Conservation (phyloP, 1,140 invertebrate genomes). For the Steinernema khuongi region DNA sequence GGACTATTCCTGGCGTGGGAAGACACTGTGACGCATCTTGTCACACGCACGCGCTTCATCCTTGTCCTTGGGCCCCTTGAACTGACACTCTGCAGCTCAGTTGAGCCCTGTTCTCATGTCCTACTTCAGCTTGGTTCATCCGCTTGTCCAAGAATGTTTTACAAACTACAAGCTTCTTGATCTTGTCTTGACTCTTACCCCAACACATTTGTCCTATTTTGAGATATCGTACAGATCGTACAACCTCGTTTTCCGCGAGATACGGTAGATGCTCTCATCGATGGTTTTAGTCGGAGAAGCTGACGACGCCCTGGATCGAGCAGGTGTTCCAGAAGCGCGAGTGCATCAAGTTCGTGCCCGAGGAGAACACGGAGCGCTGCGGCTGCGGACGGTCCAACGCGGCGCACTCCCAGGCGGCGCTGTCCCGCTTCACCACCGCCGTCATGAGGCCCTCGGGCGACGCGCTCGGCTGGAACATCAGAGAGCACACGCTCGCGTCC, state of each 20-base stretch:
- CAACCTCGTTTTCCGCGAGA: not conserved
- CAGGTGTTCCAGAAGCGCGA: slow-evolving; percentile 86
- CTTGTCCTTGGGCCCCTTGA: no score
- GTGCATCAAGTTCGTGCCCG: slow-evolving; percentile 75
- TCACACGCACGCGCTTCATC: no score
- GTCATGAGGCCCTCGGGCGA: not conserved
- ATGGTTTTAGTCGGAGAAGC: slow-evolving; percentile 31
- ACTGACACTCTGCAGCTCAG: no score
- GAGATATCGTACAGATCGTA: not conserved
- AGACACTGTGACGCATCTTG: no score
- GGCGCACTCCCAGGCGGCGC: slow-evolving; percentile 46
- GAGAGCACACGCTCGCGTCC: slow-evolving; percentile 31
- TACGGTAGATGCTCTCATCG: not conserved
- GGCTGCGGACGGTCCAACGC: slow-evolving; percentile 47
- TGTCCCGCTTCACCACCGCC: slow-evolving; percentile 50
- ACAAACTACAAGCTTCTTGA: no score
- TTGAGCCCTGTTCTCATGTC: no score
- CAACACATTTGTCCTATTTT: not conserved
- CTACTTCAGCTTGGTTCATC: no score
- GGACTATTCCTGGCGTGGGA: no score
- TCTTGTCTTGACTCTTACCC: no score
- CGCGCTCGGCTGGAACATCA: slow-evolving; percentile 31
- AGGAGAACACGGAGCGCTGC: slow-evolving; percentile 26
- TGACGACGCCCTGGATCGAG: slow-evolving; percentile 75
- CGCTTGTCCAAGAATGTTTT: no score